These are phyloP conservation scores for Gephyroberyx darwinii DNA, from an alignment of 2,797 vertebrate genomes.

Conservation along the genomic window DNA sequence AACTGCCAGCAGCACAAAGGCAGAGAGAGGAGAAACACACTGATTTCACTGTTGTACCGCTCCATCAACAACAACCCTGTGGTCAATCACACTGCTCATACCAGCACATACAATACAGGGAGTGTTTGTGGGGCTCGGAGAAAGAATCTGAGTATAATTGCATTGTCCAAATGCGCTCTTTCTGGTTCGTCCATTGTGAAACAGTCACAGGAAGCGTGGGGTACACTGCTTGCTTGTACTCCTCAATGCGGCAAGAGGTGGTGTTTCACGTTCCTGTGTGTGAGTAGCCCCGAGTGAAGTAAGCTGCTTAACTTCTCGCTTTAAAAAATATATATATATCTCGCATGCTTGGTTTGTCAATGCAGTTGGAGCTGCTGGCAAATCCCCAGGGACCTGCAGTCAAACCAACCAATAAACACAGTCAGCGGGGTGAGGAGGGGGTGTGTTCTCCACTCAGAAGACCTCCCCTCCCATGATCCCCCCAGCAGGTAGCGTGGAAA, in stretches of 20 bases:
- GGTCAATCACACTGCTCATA: constrained; percentile 13
- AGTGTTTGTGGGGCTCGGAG: not conserved
- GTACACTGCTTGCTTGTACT: constrained; percentile 18
- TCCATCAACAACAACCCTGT: constrained; percentile 28
- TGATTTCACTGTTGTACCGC: constrained; percentile 19
- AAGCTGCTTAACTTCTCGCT: constrained; percentile 45
- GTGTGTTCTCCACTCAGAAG: constrained; percentile 51
- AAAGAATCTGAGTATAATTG: not conserved
- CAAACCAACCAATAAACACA: constrained; percentile 45
- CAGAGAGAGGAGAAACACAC: constrained; percentile 18
- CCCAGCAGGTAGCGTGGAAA: constrained; percentile 35
- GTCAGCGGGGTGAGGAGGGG: constrained; percentile 7
- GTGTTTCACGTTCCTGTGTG: constrained; percentile 46
- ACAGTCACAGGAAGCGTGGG: constrained; percentile 59
- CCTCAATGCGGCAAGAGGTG: constrained; percentile 33
- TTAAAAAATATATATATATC: constrained; percentile 6
- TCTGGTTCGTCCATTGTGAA: constrained; percentile 34
- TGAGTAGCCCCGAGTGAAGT: constrained; percentile 38
- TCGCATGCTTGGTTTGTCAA: constrained; percentile 35
- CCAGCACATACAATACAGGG: constrained; percentile 16
- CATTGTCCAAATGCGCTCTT: constrained; percentile 12
- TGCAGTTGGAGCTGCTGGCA: constrained; percentile 30
- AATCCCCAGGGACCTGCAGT: constrained; percentile 49
- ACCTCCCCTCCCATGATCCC: constrained; percentile 17
- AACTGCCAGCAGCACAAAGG: constrained; percentile 13